These are phyloP conservation scores for Drosophila prostipennis DNA, from an alignment of 2,888 invertebrate species.

Conservation along the genomic window DNA sequence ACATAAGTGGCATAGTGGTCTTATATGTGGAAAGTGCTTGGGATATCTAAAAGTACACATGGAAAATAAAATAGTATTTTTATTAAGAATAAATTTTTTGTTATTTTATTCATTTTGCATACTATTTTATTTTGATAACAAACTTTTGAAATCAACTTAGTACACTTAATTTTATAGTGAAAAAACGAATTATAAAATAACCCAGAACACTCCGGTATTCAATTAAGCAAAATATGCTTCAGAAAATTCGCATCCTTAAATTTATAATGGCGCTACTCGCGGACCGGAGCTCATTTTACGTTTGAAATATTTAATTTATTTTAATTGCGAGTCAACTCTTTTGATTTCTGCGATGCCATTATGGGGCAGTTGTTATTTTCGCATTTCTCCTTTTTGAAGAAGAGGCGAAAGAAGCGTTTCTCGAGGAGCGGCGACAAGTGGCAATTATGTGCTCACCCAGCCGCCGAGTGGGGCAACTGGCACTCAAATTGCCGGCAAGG, in stretches of 20 bases:
- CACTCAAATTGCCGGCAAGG: slow-evolving; percentile 64
- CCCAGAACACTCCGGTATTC: neutral
- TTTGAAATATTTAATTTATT: slow-evolving; percentile 58
- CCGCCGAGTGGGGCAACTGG: slow-evolving; percentile 36
- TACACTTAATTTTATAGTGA: neutral
- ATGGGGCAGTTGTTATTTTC: slow-evolving; percentile 29
- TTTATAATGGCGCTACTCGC: slow-evolving; percentile 11
- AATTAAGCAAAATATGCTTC: neutral
- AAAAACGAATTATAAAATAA: neutral
- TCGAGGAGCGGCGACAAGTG: slow-evolving; percentile 62
- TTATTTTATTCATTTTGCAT: too few relatives aligned
- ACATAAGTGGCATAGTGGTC: slow-evolving; percentile 3
- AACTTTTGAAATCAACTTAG: too few relatives aligned
- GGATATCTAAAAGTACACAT: neutral
- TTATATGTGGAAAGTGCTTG: neutral
- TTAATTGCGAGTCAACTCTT: slow-evolving; percentile 69
- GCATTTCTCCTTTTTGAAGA: slow-evolving; percentile 31
- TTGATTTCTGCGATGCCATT: slow-evolving; percentile 49
- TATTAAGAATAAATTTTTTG: too few relatives aligned
- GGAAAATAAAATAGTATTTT: neutral
- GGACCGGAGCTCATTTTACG: slow-evolving; percentile 42
- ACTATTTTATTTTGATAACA: too few relatives aligned
- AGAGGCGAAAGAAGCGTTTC: slow-evolving; percentile 55
- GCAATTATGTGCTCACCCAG: slow-evolving; percentile 68
- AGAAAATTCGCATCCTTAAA: slow-evolving; percentile 1